phyloP scores from a whole-genome alignment of 2,888 invertebrate genomes.

The Tryphoninae sp. region DNA sequence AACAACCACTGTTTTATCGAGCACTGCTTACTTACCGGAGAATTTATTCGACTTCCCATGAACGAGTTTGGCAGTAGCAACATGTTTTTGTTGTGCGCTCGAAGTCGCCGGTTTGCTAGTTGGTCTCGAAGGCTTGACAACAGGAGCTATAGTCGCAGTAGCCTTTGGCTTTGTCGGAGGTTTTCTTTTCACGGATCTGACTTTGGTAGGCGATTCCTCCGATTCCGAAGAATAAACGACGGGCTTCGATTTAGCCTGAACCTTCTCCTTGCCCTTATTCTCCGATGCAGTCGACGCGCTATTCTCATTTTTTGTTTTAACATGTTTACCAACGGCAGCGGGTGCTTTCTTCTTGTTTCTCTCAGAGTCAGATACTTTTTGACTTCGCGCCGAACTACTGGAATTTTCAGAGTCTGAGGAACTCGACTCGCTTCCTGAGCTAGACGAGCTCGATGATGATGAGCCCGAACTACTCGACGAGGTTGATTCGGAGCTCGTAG shows the following conservation, averaged over 20 bases:
- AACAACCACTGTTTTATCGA: not conserved
- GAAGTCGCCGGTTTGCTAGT: slow-evolving; percentile 78
- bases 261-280: slow-evolving; percentile 76
- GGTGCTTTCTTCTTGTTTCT: slow-evolving; percentile 75
- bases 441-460: slow-evolving; percentile 79
- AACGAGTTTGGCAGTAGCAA: slow-evolving; percentile 74
- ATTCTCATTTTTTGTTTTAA: slow-evolving; percentile 75
- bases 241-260: slow-evolving; percentile 71
- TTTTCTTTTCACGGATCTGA: slow-evolving; percentile 82
- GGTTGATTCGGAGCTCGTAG: slow-evolving; percentile 80
- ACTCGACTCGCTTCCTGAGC: slow-evolving; percentile 79
- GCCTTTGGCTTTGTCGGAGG: slow-evolving; percentile 85
- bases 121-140: slow-evolving; percentile 82
- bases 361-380: slow-evolving; percentile 77
- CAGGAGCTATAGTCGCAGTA: slow-evolving; percentile 84
- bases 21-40: slow-evolving; percentile 66
- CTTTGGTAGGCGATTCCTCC: slow-evolving; percentile 77
- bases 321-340: slow-evolving; percentile 69
- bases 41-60: slow-evolving; percentile 75
- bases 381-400: slow-evolving; percentile 78
- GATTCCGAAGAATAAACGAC: slow-evolving; percentile 79
- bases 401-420: slow-evolving; percentile 80
- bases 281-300: slow-evolving; percentile 67
- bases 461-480: slow-evolving; percentile 78
- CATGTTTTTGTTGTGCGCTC: slow-evolving; percentile 73